Evolutionary conservation across 2,888 invertebrate genomes (phyloP).

Genomic region (Vannuccia rotundouncinata): DNA sequence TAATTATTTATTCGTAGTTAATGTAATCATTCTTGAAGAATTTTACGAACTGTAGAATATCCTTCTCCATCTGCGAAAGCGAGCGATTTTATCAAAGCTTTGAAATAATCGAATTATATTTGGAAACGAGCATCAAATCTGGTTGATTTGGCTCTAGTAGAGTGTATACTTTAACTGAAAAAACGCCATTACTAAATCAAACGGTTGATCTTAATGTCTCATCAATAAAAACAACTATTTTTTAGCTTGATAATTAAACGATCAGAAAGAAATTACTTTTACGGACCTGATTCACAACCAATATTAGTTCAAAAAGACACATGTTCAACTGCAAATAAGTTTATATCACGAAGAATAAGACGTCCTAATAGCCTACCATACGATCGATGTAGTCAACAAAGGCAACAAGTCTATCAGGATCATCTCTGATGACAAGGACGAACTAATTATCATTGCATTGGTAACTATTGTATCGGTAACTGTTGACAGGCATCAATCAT

Average conservation of each 20-base stretch:
- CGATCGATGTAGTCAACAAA: neutral
- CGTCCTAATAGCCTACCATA: neutral
- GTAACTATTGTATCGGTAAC: no score
- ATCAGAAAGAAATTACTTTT: neutral
- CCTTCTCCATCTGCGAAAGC: no score
- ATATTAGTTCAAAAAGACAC: neutral
- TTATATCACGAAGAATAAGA: neutral
- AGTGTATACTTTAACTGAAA: neutral
- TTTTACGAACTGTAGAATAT: no score
- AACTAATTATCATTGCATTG: no score
- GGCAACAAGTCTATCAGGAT: neutral
- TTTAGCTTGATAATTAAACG: neutral
- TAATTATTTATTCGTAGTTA: no score
- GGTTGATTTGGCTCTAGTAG: no score
- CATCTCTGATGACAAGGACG: neutral
- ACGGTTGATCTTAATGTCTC: neutral
- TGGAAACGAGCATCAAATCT: no score
- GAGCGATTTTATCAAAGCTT: no score
- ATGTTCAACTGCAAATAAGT: neutral
- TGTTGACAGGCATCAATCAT: no score
- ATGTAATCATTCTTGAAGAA: no score
- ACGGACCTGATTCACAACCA: neutral
- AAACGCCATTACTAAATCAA: neutral
- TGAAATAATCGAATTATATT: no score
- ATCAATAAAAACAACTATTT: neutral